Evolutionary conservation across 2,113 vertebrate species (phyloP).

Genomic region (Ctenodactylus gundi): DNA sequence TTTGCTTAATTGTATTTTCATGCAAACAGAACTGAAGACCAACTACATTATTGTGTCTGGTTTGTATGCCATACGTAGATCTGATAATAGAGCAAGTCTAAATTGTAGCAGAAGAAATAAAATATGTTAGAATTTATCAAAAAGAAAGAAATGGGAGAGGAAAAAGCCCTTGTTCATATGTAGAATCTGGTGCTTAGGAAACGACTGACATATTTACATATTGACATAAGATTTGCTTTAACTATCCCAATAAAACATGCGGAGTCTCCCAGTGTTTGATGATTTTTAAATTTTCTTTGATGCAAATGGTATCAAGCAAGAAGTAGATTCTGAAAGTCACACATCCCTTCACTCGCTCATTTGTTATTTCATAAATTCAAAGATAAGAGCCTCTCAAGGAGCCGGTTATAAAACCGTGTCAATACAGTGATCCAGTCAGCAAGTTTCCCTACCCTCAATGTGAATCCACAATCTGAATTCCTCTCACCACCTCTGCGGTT

Average conservation of each 20-base stretch:
- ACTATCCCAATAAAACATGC: background rate
- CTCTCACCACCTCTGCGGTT: background rate
- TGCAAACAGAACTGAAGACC: background rate
- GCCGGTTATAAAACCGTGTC: background rate
- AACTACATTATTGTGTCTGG: background rate
- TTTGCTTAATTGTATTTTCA: conserved; percentile 6
- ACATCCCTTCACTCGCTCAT: background rate
- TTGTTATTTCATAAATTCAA: background rate
- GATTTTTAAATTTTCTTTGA: background rate
- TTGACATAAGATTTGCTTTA: background rate
- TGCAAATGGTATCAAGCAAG: background rate
- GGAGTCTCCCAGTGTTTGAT: background rate
- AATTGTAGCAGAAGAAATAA: background rate
- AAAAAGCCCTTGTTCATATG: background rate
- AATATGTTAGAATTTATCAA: background rate
- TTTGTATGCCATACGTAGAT: background rate
- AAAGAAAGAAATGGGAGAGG: background rate
- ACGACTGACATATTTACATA: background rate
- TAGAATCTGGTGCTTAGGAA: background rate
- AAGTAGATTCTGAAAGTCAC: background rate
- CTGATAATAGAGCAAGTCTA: background rate
- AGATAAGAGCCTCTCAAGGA: background rate
- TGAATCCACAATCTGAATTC: background rate
- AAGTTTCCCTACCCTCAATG: background rate
- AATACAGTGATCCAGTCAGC: background rate